These are phyloP conservation scores for Calliopum simillimum DNA, from an alignment of 2,888 invertebrate genomes.

Conservation along the genomic window DNA sequence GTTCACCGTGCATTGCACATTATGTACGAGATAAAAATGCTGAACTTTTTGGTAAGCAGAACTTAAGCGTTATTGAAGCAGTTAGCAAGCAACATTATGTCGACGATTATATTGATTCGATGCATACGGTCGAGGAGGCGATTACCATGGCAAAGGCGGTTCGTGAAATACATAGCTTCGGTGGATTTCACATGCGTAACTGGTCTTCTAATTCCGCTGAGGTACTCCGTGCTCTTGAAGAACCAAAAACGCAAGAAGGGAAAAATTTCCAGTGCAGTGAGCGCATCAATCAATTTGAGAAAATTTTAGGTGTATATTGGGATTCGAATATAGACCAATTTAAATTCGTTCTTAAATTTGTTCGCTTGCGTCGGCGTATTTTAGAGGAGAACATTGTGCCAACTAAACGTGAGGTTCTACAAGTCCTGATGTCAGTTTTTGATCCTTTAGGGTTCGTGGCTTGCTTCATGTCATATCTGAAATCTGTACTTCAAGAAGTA, in stretches of 20 bases:
- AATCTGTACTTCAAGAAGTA: too few relatives aligned
- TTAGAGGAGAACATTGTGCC: too few relatives aligned
- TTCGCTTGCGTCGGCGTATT: not conserved
- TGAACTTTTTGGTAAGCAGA: slow-evolving; percentile 30
- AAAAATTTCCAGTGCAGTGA: too few relatives aligned
- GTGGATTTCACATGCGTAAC: slow-evolving; percentile 36
- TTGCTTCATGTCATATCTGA: too few relatives aligned
- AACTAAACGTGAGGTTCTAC: too few relatives aligned
- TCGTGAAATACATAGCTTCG: slow-evolving; percentile 19
- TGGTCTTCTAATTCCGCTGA: slow-evolving; percentile 29
- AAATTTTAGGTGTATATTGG: not conserved
- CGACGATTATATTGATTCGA: slow-evolving; percentile 34
- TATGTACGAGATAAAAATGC: slow-evolving; percentile 29
- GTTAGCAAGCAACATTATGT: slow-evolving; percentile 44
- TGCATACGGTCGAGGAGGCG: too few relatives aligned
- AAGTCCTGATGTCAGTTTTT: too few relatives aligned
- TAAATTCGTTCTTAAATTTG: slow-evolving; percentile 1
- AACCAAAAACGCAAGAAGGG: not conserved
- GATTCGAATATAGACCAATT: not conserved
- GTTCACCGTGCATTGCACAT: slow-evolving; percentile 44
- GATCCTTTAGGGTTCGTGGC: too few relatives aligned
- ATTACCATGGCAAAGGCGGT: slow-evolving; percentile 23
- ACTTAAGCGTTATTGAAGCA: slow-evolving; percentile 47
- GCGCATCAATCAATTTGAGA: too few relatives aligned
- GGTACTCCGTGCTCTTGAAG: not conserved